phyloP scores from a whole-genome alignment of 2,888 invertebrate species.

The Lissocephala sabroskyi region DNA sequence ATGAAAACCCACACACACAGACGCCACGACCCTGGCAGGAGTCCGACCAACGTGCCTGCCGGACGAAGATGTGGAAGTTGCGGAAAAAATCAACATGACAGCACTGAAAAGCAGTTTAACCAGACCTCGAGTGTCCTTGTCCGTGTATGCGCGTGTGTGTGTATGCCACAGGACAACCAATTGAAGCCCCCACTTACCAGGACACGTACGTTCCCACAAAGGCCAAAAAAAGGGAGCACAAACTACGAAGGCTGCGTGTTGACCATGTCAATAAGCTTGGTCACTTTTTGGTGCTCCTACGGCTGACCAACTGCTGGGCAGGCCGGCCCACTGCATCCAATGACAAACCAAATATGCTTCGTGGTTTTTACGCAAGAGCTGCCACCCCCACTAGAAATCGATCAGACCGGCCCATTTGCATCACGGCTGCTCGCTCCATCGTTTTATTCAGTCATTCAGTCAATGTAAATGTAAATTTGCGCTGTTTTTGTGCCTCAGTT shows the following conservation, averaged over 20 bases:
- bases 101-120: slow-evolving; percentile 46
- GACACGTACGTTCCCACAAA: slow-evolving; percentile 43
- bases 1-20: slow-evolving; percentile 35
- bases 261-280: slow-evolving; percentile 54
- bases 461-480: slow-evolving; percentile 61
- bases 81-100: slow-evolving; percentile 50
- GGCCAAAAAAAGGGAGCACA: slow-evolving; percentile 39
- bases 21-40: slow-evolving; percentile 16
- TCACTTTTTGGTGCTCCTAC: slow-evolving; percentile 51
- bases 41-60: too few relatives aligned
- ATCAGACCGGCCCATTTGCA: neutral
- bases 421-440: neutral
- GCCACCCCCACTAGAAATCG: neutral
- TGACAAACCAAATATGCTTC: slow-evolving; percentile 68
- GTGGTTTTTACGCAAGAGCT: slow-evolving; percentile 63
- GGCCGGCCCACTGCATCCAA: slow-evolving; percentile 53
- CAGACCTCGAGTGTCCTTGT: slow-evolving; percentile 21
- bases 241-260: slow-evolving; percentile 11
- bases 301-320: slow-evolving; percentile 21
- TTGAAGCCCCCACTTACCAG: slow-evolving; percentile 45
- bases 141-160: slow-evolving; percentile 18
- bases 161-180: slow-evolving; percentile 39
- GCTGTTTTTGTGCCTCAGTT: slow-evolving; percentile 35
- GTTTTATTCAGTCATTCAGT: slow-evolving; percentile 16
- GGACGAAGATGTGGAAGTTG: too few relatives aligned